Evolutionary conservation across 2,113 vertebrate species (phyloP).

Genomic region (Pedionomus torquatus): DNA sequence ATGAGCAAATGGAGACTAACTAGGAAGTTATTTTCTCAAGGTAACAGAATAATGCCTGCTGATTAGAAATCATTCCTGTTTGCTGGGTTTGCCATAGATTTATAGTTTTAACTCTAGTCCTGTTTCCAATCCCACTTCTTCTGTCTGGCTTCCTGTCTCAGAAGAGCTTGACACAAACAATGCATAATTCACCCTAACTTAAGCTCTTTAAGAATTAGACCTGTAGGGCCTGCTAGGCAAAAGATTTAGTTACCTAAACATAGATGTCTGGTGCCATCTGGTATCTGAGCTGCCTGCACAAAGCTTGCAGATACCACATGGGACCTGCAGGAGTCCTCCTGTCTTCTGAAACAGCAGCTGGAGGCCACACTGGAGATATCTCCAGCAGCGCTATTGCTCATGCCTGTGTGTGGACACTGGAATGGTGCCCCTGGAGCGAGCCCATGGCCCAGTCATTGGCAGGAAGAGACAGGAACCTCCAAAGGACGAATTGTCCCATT

Average conservation of each 20-base stretch:
- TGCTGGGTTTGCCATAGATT: background rate
- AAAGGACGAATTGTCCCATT: background rate
- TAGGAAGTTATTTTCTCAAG: background rate
- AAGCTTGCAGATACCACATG: background rate
- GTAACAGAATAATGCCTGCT: background rate
- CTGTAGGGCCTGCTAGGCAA: background rate
- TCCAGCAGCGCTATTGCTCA: background rate
- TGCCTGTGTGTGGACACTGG: background rate
- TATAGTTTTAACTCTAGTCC: background rate
- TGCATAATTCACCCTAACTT: background rate
- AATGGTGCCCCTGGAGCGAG: background rate
- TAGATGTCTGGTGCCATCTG: background rate
- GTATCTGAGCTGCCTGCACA: background rate
- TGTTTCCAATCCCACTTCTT: background rate
- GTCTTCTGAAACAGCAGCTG: background rate
- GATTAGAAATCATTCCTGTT: background rate
- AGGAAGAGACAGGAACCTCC: background rate
- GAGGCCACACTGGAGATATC: background rate
- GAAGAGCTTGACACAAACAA: background rate
- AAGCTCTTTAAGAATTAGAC: background rate
- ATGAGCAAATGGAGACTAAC: background rate
- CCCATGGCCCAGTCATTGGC: background rate
- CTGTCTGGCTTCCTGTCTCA: background rate
- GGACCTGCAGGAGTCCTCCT: background rate
- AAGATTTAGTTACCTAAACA: background rate